Conservation (phyloP, 2,797 vertebrate species). For the Crocidura indochinensis region DNA sequence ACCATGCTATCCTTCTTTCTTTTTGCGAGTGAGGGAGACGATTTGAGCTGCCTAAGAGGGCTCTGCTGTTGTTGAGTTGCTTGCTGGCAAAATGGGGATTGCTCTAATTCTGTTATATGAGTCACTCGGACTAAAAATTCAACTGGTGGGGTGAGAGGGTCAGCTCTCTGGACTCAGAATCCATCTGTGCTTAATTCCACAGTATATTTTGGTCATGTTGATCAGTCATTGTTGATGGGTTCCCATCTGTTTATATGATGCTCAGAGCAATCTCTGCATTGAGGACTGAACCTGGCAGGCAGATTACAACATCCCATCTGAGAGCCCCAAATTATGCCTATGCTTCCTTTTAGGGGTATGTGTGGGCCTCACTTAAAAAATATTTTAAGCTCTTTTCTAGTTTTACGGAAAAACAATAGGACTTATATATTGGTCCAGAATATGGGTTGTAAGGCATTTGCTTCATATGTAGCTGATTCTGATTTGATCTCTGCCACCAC, state of each 20-base stretch:
- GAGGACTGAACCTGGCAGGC: background rate
- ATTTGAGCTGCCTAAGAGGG: too few relatives aligned
- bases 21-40: accelerated
- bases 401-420: background rate
- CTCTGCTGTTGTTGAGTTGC: background rate
- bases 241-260: constrained; percentile 8
- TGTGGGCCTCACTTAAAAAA: background rate
- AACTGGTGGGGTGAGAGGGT: background rate
- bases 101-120: background rate
- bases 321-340: background rate
- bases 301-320: accelerated
- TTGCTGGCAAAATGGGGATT: background rate
- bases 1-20: background rate
- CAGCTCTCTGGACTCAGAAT: background rate
- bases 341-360: background rate
- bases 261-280: background rate
- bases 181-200: background rate
- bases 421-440: background rate
- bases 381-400: background rate
- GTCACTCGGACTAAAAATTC: background rate
- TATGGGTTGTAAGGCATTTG: too few relatives aligned
- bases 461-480: too few relatives aligned
- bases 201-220: background rate
- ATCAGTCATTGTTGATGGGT: constrained; percentile 26
- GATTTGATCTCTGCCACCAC: too few relatives aligned